A percentile compares a stretch with the other conserved stretches of the same genome.
Evolutionary conservation across 2,113 vertebrate genomes (phyloP).

Genomic region (Amphilophus citrinellus): DNA sequence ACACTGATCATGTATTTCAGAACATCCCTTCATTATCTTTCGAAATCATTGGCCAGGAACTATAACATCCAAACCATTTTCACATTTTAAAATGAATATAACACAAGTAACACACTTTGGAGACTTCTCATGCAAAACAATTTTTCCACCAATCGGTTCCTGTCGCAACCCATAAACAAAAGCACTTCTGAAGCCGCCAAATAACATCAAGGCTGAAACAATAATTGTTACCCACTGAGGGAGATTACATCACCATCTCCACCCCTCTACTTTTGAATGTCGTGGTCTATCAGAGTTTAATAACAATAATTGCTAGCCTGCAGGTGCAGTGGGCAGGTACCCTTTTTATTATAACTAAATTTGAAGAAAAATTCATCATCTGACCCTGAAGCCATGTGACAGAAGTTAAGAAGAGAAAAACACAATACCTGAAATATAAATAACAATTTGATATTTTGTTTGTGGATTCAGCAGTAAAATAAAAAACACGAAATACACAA

Average conservation of each 20-base stretch:
- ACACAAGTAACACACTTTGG: neutral
- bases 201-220: neutral
- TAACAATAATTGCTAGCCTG: neutral
- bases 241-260: neutral
- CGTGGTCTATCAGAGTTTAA: neutral
- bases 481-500: neutral
- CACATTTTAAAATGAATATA: neutral
- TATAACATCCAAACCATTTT: neutral
- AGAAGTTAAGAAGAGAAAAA: neutral
- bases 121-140: neutral
- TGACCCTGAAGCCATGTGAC: neutral
- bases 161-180: conserved; percentile 2
- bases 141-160: neutral
- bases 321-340: neutral
- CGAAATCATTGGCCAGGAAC: neutral
- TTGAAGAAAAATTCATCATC: neutral
- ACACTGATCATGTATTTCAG: neutral
- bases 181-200: neutral
- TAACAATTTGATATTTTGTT: neutral
- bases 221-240: neutral
- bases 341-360: neutral
- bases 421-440: neutral
- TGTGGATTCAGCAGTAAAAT: neutral
- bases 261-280: conserved; percentile 5
- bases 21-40: neutral